These are phyloP conservation scores for Sympetrum striolatum DNA, from an alignment of 2,888 invertebrate genomes.

Conservation along the genomic window DNA sequence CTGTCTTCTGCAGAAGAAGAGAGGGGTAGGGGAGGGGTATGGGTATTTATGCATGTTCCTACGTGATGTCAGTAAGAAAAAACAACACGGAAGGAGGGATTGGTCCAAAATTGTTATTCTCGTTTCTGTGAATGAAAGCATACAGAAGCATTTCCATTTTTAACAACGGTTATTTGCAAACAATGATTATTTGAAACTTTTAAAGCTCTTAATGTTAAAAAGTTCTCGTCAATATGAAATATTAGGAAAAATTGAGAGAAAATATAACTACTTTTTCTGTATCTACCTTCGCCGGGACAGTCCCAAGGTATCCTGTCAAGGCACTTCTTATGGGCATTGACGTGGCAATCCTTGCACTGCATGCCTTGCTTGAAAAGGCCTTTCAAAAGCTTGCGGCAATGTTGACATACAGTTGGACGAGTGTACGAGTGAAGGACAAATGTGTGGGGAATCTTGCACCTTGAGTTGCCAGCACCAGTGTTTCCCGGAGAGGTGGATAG, in stretches of 20 bases:
- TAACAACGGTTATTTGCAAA: too few species aligned
- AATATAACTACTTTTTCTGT: not conserved
- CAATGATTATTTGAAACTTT: too few species aligned
- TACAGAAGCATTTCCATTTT: too few species aligned
- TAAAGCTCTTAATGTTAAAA: too few species aligned
- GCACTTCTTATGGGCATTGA: conserved; percentile 95
- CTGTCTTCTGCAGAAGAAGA: too few species aligned
- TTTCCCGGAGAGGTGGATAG: conserved; percentile 4
- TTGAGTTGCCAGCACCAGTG: conserved; percentile 52
- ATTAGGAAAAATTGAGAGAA: not conserved
- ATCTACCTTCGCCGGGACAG: conserved; percentile 76
- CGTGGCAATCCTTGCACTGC: conserved; percentile 97
- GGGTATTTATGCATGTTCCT: too few species aligned
- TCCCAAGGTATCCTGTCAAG: conserved; percentile 88
- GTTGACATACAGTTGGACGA: conserved; percentile 93
- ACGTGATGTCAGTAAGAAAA: too few species aligned
- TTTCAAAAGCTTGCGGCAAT: conserved; percentile 93
- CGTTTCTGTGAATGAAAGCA: too few species aligned
- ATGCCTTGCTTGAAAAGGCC: conserved; percentile 96
- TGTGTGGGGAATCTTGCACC: conserved; percentile 88
- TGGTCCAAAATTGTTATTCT: too few species aligned
- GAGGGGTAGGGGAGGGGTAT: too few species aligned
- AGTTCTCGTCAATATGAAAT: too few species aligned
- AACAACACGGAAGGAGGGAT: too few species aligned
- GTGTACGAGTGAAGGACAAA: conserved; percentile 97